Evolutionary conservation across 1,140 invertebrate genomes (phyloP).

Genomic region (Zaprionus taronus): DNA sequence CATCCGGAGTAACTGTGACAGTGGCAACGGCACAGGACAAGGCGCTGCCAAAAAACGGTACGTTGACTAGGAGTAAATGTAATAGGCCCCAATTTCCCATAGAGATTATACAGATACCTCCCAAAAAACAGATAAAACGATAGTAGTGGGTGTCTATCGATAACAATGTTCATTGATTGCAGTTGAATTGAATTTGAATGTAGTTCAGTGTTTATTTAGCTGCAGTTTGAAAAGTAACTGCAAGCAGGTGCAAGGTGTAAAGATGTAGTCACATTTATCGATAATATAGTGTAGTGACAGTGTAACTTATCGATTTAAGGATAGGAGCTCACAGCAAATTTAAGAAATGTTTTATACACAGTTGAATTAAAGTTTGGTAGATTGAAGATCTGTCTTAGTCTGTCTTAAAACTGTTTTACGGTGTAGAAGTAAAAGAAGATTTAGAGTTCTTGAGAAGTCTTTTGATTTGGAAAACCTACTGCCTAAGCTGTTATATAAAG

Average conservation of each 20-base stretch:
- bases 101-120: not conserved
- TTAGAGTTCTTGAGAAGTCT: too few species aligned
- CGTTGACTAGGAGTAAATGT: conserved; percentile 5
- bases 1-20: conserved; percentile 40
- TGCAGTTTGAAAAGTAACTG: too few species aligned
- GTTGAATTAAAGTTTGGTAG: too few species aligned
- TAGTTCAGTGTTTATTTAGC: too few species aligned
- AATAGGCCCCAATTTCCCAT: not conserved
- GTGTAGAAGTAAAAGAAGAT: too few species aligned
- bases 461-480: too few species aligned
- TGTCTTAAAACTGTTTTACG: too few species aligned
- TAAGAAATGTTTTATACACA: too few species aligned
- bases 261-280: not conserved
- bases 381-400: too few species aligned
- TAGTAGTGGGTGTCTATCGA: not conserved
- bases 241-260: not conserved
- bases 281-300: not conserved
- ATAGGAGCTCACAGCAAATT: too few species aligned
- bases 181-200: not conserved
- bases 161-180: not conserved
- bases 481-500: too few species aligned
- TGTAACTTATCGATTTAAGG: too few species aligned
- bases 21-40: conserved; percentile 62
- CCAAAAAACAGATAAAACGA: not conserved
- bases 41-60: conserved; percentile 84